Percentiles rank a stretch among this genome's conserved stretches.
phyloP scores from a whole-genome alignment of 1,140 invertebrate genomes.

The Drosophila persimilis region DNA sequence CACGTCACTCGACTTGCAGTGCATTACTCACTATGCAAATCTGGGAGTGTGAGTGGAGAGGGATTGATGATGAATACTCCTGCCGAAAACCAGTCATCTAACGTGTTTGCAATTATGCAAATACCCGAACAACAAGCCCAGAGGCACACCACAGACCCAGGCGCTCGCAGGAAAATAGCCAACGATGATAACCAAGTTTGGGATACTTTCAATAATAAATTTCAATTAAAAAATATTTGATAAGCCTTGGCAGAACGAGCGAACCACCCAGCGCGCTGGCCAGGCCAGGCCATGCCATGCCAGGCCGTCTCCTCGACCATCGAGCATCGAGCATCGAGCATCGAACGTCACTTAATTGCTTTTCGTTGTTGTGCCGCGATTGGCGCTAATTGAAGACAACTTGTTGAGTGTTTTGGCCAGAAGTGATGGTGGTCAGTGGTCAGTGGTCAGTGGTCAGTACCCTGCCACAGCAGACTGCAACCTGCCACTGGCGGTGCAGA shows the following conservation, averaged over 20 bases:
- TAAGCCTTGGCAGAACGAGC: constrained; percentile 13
- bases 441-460: too few relatives aligned
- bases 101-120: constrained; percentile 57
- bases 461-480: constrained; percentile 32
- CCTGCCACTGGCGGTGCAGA: constrained; percentile 40
- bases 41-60: neutral
- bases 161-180: constrained; percentile 15
- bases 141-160: too few relatives aligned
- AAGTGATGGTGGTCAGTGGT: constrained; percentile 16
- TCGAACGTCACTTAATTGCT: constrained; percentile 68
- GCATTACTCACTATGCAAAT: constrained; percentile 65
- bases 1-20: constrained; percentile 39
- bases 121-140: constrained; percentile 17
- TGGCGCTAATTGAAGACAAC: constrained; percentile 79
- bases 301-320: constrained; percentile 3
- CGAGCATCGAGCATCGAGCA: neutral
- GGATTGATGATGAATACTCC: constrained; percentile 42
- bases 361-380: constrained; percentile 74
- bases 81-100: constrained; percentile 10
- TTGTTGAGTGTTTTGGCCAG: constrained; percentile 37
- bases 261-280: constrained; percentile 36
- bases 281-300: too few relatives aligned
- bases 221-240: constrained; percentile 52
- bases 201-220: constrained; percentile 46
- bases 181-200: constrained; percentile 35